Conservation (phyloP, 2,113 vertebrate species). For the Ctenodactylus gundi region DNA sequence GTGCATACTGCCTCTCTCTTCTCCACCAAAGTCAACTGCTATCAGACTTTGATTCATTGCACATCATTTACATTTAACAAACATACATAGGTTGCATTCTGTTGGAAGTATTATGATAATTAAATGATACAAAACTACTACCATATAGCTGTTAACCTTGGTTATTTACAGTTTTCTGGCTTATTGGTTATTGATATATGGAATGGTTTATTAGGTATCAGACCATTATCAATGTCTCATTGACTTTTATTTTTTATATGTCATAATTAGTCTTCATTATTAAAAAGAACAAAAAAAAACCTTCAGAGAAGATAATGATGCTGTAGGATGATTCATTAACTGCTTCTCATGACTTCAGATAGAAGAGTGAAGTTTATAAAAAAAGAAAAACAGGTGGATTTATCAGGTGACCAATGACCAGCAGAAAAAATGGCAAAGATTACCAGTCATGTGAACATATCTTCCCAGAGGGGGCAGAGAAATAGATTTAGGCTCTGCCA, state of each 20-base stretch:
- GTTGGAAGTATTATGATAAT: neutral
- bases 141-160: neutral
- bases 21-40: constrained; percentile 43
- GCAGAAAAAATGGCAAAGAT: too few relatives aligned
- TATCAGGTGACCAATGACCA: too few relatives aligned
- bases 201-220: neutral
- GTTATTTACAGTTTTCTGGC: neutral
- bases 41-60: neutral
- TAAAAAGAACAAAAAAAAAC: neutral
- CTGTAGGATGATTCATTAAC: too few relatives aligned
- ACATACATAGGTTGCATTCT: neutral
- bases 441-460: too few relatives aligned
- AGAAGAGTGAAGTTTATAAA: too few relatives aligned
- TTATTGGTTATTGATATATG: neutral
- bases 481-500: too few relatives aligned
- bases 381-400: too few relatives aligned
- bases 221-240: neutral
- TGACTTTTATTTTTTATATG: neutral
- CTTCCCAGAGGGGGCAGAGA: too few relatives aligned
- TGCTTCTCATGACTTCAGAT: too few relatives aligned
- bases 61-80: neutral
- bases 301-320: too few relatives aligned
- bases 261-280: neutral
- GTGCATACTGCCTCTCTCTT: neutral
- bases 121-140: neutral